Percentiles rank a stretch among this genome's conserved stretches.
Evolutionary conservation across 2,113 vertebrate genomes (phyloP).

Genomic region (Rhinopomastus cyanomelas): DNA sequence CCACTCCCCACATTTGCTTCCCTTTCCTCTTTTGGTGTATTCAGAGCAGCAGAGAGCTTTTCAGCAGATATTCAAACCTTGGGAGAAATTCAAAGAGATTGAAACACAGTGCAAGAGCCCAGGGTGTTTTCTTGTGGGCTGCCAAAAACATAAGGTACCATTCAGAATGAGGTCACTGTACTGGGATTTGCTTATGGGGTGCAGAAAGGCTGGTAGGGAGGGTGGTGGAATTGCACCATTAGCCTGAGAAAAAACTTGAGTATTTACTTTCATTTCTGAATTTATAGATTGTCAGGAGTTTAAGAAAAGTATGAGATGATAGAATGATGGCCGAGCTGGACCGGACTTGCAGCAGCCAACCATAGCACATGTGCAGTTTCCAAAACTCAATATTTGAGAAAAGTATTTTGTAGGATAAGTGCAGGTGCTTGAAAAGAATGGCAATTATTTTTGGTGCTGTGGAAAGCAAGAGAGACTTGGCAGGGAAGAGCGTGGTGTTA

Average conservation of each 20-base stretch:
- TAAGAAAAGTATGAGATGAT: background rate
- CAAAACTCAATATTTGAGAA: background rate
- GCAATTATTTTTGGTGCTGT: background rate
- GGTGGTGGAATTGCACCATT: background rate
- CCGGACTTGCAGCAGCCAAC: background rate
- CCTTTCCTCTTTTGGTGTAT: conserved; percentile 24
- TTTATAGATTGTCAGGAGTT: background rate
- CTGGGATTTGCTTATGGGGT: conserved; percentile 6
- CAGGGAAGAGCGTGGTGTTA: background rate
- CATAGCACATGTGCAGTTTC: background rate
- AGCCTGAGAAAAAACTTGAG: background rate
- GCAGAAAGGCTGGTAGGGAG: background rate
- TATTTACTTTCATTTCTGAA: background rate
- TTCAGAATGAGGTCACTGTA: conserved; percentile 34
- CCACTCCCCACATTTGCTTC: background rate
- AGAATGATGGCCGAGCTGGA: background rate
- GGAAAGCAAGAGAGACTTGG: background rate
- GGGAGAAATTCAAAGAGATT: conserved; percentile 58
- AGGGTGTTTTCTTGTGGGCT: conserved; percentile 40
- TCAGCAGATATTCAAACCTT: conserved; percentile 47
- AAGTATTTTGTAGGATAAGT: background rate
- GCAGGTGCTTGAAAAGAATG: background rate
- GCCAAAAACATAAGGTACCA: conserved; percentile 46
- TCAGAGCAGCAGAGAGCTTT: conserved; percentile 43
- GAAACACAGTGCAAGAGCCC: conserved; percentile 1